These are phyloP conservation scores for Paraplagusia blochii DNA, from an alignment of 2,113 vertebrate genomes.

Conservation along the genomic window DNA sequence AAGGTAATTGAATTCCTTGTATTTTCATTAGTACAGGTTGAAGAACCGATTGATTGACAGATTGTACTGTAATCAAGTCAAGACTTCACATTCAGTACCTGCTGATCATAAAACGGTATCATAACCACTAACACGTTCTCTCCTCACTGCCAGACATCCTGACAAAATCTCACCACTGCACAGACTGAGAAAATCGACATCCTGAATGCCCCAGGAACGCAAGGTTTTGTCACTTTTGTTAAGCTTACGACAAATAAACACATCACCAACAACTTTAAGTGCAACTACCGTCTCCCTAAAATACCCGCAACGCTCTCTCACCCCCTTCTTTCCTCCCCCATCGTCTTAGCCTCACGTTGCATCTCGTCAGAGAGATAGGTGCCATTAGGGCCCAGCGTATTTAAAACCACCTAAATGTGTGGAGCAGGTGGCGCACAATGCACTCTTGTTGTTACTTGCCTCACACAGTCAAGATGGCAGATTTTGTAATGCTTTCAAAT, in stretches of 20 bases:
- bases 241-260: conserved; percentile 32
- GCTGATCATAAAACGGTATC: too few relatives aligned
- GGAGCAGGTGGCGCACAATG: conserved; percentile 77
- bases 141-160: conserved; percentile 1
- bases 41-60: too few relatives aligned
- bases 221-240: conserved; percentile 40
- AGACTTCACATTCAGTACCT: too few relatives aligned
- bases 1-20: too few relatives aligned
- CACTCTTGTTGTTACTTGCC: conserved; percentile 76
- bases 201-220: conserved; percentile 18
- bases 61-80: too few relatives aligned
- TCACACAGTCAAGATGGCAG: conserved; percentile 71
- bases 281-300: conserved; percentile 12
- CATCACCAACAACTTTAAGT: conserved; percentile 12
- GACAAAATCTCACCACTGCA: conserved; percentile 34
- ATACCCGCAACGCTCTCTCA: neutral
- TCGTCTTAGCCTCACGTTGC: conserved; percentile 37
- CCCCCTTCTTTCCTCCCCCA: neutral
- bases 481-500: conserved; percentile 75
- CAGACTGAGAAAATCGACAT: conserved; percentile 34
- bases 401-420: conserved; percentile 73
- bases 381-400: conserved; percentile 66
- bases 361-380: conserved; percentile 56
- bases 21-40: too few relatives aligned
- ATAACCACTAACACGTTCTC: too few relatives aligned